Percentiles rank a stretch among this genome's conserved stretches.
Evolutionary conservation across 2,113 vertebrate genomes (phyloP).

Genomic region (Perca fluviatilis): DNA sequence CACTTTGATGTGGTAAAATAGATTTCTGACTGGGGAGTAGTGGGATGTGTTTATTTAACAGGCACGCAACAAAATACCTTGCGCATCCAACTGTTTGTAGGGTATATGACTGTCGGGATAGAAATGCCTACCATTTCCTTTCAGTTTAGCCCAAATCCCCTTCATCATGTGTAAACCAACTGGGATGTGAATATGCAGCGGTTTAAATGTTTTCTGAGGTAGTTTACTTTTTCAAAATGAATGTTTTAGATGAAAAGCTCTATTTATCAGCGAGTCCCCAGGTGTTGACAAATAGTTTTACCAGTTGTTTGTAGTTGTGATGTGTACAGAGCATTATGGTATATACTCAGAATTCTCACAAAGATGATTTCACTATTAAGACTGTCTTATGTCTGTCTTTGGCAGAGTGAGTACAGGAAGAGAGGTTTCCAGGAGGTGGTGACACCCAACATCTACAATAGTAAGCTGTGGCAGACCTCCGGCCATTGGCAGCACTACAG

Average conservation of each 20-base stretch:
- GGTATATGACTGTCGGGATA: background rate
- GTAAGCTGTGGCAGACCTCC: conserved; percentile 97
- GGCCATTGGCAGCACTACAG: conserved; percentile 99
- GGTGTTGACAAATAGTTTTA: conserved; percentile 13
- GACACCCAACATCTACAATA: conserved; percentile 97
- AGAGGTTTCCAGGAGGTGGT: conserved; percentile 98
- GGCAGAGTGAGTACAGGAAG: conserved; percentile 92
- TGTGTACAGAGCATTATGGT: background rate
- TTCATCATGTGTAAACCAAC: conserved; percentile 20
- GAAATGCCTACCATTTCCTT: background rate
- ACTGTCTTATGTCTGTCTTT: background rate
- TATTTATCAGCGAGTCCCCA: background rate
- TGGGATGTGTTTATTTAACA: conserved; percentile 31
- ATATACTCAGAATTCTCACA: no score
- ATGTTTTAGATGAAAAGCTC: background rate
- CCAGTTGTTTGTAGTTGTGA: conserved; percentile 5
- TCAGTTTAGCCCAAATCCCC: background rate
- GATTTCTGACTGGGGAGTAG: conserved; percentile 42
- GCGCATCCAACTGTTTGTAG: background rate
- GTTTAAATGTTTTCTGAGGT: background rate
- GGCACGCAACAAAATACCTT: conserved; percentile 9
- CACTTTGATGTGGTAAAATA: conserved; percentile 27
- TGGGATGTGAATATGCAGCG: background rate
- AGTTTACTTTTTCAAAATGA: conserved; percentile 7
- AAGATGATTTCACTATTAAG: no score